Conservation (phyloP, 2,888 invertebrate genomes). For the Ectobius pallidus region DNA sequence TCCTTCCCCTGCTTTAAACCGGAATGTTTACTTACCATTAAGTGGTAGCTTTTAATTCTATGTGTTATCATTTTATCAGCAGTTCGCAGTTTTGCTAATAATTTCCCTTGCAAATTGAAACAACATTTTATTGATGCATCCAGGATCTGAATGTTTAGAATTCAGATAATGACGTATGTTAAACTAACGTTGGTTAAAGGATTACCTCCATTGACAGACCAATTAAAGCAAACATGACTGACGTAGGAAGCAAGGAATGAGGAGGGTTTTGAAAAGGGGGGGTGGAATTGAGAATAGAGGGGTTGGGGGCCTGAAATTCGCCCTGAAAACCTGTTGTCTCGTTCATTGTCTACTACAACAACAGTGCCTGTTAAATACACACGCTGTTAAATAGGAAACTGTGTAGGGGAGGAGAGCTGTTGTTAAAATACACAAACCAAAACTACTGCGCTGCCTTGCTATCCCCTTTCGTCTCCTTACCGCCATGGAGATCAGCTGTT, state of each 20-base stretch:
- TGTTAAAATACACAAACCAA: conserved; percentile 37
- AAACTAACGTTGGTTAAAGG: conserved; percentile 1
- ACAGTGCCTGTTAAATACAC: conserved; percentile 19
- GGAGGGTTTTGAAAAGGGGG: too few species aligned
- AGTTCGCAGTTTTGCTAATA: too few species aligned
- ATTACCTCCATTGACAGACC: conserved; percentile 28
- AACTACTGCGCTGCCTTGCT: too few species aligned
- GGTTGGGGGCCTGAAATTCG: too few species aligned
- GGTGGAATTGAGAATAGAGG: too few species aligned
- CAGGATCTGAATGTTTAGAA: background rate
- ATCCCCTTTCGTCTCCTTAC: conserved; percentile 8
- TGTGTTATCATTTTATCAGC: too few species aligned
- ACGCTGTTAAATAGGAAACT: background rate
- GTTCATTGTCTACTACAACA: conserved; percentile 15
- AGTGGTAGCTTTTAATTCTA: too few species aligned
- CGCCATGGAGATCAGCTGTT: conserved; percentile 37
- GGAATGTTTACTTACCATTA: too few species aligned
- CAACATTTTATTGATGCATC: background rate
- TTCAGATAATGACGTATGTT: background rate
- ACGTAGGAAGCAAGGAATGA: background rate
- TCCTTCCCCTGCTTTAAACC: too few species aligned
- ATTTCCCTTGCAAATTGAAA: background rate
- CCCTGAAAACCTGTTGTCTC: conserved; percentile 3
- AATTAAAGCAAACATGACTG: conserved; percentile 26
- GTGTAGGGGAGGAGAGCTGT: background rate